Evolutionary conservation across 1,140 invertebrate genomes (phyloP), one percentile per base, ranked within the genome.

Genomic region (Caerostris extrusa): DNA sequence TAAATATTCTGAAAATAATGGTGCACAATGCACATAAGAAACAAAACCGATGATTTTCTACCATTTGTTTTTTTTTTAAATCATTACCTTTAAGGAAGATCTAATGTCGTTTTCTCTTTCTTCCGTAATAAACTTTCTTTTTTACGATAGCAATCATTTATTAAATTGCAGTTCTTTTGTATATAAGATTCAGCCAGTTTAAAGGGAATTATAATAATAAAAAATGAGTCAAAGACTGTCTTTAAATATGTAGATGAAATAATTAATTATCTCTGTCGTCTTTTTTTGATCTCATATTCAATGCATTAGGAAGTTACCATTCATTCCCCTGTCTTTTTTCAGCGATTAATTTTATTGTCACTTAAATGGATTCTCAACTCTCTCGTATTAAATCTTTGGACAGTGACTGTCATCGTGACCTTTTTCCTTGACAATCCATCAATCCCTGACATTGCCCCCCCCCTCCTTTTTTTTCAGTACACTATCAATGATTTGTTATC

Each of bases 281-380:
- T 77, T 77, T 77, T 77, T 77, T 50, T 34, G 53, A 8, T 10
- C 71, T 17, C 71, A 77, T 77, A 77, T 77, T 12, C 71, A 77
- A 77, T 77, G 71, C 34, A 77, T 77, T 77, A 77, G 7, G 34
- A 77, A 7, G 34, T 50, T 12, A 77, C 71, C 34, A 77, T 77
- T 77, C 71, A 77, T 53, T 77, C 12, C 71, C 12, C 71, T 53
- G 50, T 50, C 5, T 77, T 50, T 77, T 8, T 34, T 77, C 8
- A 50, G 71, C 71, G 71, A 77, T 77, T 77, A 77, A 77, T 77
- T 77, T 77, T 77, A 77, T 77, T 77, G 34, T 77, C 71, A 77
- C 50, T 50, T 77, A 77, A 77, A 50, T 77, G 71, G 71, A 77
- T 53, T 77, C 50, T 77, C 10, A 77, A 77, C 71, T 77, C 10